Conservation (phyloP, 2,113 vertebrate species). For the Lagopus leucura region DNA sequence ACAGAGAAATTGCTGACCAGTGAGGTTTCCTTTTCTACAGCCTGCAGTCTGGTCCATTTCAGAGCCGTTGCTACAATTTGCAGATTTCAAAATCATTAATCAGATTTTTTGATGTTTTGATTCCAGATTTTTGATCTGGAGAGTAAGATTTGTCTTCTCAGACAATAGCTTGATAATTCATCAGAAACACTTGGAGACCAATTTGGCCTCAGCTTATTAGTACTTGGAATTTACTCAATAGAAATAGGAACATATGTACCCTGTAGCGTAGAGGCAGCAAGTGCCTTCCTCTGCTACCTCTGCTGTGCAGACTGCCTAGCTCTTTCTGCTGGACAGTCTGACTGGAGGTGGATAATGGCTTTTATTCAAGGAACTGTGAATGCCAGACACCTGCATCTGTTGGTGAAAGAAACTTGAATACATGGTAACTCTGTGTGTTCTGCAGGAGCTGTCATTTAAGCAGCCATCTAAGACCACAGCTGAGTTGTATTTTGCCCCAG, state of each 20-base stretch:
- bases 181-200: background rate
- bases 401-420: conserved; percentile 2
- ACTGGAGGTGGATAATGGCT: background rate
- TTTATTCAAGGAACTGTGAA: conserved; percentile 22
- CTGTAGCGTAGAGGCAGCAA: background rate
- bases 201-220: background rate
- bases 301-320: background rate
- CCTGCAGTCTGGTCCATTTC: background rate
- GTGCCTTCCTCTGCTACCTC: background rate
- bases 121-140: background rate
- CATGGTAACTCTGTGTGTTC: background rate
- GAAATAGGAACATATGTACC: background rate
- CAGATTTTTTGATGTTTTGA: background rate
- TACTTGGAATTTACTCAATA: background rate
- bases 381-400: background rate
- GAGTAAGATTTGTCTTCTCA: background rate
- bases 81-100: background rate
- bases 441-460: background rate
- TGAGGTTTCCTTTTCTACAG: background rate
- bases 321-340: background rate
- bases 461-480: background rate
- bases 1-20: background rate
- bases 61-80: background rate
- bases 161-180: background rate
- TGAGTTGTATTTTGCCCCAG: background rate